Evolutionary conservation across 1,140 invertebrate species (phyloP).

Genomic region (Reticulitermes speratus): DNA sequence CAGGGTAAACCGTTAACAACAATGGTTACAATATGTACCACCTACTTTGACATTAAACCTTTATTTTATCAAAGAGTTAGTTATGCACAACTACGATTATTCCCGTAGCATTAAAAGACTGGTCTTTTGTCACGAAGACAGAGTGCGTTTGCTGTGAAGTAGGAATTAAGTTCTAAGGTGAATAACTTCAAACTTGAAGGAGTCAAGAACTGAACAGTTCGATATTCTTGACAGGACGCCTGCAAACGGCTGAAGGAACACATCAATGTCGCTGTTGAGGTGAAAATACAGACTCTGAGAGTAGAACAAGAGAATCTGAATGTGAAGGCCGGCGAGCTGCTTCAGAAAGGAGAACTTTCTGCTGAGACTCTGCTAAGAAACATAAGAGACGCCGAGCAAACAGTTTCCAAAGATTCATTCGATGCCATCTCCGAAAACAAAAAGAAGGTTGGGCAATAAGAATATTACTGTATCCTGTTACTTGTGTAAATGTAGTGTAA

Average conservation of each 20-base stretch:
- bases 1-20: too few relatives aligned
- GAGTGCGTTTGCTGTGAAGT: too few relatives aligned
- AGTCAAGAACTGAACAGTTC: too few relatives aligned
- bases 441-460: slow-evolving; percentile 36
- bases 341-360: slow-evolving; percentile 31
- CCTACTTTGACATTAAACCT: too few relatives aligned
- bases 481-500: not conserved
- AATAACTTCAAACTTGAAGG: too few relatives aligned
- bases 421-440: slow-evolving; percentile 36
- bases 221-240: not conserved
- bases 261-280: slow-evolving; percentile 40
- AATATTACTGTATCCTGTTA: not conserved
- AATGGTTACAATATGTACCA: too few relatives aligned
- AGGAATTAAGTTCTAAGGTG: too few relatives aligned
- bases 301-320: slow-evolving; percentile 38
- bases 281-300: slow-evolving; percentile 38
- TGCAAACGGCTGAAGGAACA: slow-evolving; percentile 37
- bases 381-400: slow-evolving; percentile 30
- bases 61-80: too few relatives aligned
- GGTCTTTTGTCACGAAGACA: too few relatives aligned
- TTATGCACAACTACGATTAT: too few relatives aligned
- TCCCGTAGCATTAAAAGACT: too few relatives aligned
- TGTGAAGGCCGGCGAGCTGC: slow-evolving; percentile 32
- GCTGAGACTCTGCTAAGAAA: slow-evolving; percentile 34
- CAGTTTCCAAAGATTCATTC: slow-evolving; percentile 31